These are phyloP conservation scores for Chroicocephalus ridibundus DNA, from an alignment of 2,113 vertebrate species.

Conservation along the genomic window DNA sequence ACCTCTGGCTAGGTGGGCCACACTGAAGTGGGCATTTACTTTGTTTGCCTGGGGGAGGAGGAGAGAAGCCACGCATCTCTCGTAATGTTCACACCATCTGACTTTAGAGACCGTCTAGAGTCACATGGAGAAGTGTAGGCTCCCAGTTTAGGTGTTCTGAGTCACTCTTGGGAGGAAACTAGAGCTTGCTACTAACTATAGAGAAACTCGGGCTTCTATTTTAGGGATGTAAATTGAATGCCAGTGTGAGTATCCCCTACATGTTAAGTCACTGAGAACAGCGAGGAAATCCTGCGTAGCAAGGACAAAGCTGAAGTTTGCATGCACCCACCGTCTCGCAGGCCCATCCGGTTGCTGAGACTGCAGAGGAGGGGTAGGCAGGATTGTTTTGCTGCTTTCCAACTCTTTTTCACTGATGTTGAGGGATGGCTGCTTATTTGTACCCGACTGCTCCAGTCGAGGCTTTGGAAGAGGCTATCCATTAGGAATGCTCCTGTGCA, in stretches of 20 bases:
- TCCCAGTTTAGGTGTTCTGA: not conserved
- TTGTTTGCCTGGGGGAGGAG: not conserved
- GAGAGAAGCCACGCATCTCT: fast-evolving
- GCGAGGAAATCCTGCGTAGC: not conserved
- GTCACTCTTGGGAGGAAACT: not conserved
- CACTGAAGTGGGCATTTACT: not conserved
- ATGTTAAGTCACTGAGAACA: not conserved
- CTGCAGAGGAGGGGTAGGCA: not conserved
- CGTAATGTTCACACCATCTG: not conserved
- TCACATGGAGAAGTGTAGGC: not conserved
- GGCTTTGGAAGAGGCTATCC: not conserved
- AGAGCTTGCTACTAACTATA: not conserved
- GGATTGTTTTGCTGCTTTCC: not conserved
- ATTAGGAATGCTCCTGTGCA: not conserved
- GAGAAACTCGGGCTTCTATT: not conserved
- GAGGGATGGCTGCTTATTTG: not conserved
- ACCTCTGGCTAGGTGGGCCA: not conserved
- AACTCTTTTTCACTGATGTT: not conserved
- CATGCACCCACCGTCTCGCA: not conserved
- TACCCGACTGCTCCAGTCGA: not conserved
- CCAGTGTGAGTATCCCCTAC: not conserved
- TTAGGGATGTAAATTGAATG: not conserved
- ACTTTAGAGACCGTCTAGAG: not conserved
- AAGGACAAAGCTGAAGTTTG: not conserved
- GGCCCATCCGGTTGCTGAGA: not conserved